phyloP scores from a whole-genome alignment of 2,113 vertebrate species.

The Mastomys natalensis region DNA sequence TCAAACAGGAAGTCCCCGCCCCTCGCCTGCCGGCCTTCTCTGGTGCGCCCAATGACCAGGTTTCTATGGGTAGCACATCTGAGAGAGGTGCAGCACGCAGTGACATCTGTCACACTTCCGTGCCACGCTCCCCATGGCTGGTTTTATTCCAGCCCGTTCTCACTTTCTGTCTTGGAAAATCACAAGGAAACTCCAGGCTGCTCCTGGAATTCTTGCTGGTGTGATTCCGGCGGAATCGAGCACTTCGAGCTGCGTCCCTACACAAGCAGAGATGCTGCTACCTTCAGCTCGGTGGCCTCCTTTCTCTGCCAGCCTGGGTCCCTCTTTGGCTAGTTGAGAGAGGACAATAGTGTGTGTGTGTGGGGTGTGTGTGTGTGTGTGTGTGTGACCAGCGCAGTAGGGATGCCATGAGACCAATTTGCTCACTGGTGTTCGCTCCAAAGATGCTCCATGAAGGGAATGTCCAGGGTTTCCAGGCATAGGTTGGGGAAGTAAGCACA shows the following conservation, averaged over 20 bases:
- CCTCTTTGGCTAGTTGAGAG: background rate
- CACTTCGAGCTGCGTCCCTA: background rate
- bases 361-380: accelerated
- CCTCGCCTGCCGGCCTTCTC: background rate
- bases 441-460: too few relatives aligned
- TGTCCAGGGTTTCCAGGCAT: too few relatives aligned
- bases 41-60: accelerated
- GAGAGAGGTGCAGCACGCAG: accelerated
- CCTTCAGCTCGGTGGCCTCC: background rate
- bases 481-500: too few relatives aligned
- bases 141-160: conserved; percentile 71
- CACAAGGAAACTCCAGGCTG: conserved; percentile 64
- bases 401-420: background rate
- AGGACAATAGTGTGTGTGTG: accelerated
- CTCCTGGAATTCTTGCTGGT: conserved; percentile 67
- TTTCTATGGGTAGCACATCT: accelerated
- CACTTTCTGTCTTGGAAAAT: conserved; percentile 77
- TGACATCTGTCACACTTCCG: conserved; percentile 22
- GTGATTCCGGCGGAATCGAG: conserved; percentile 52
- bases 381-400: background rate
- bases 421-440: too few relatives aligned
- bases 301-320: conserved; percentile 1
- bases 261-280: conserved; percentile 20
- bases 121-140: conserved; percentile 19
- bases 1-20: background rate